A percentile compares a stretch with the other conserved stretches of the same genome.
These are phyloP conservation scores for Eleginops maclovinus DNA, from an alignment of 2,113 vertebrate species.

Conservation along the genomic window DNA sequence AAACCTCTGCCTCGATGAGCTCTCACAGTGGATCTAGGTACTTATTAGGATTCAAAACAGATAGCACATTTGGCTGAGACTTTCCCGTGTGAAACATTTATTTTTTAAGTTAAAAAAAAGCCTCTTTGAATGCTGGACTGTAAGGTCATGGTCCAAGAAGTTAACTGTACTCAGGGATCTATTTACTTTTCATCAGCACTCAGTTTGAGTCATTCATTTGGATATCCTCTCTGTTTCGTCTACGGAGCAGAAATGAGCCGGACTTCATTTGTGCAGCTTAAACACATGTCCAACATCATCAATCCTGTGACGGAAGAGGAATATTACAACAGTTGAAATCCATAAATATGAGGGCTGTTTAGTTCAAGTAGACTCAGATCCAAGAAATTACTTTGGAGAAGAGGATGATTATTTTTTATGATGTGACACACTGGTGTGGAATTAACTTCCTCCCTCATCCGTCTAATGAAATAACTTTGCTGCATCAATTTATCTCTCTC, in stretches of 20 bases:
- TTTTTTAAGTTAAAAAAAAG: neutral
- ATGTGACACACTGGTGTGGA: slow-evolving; percentile 24
- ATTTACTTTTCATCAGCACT: slow-evolving; percentile 42
- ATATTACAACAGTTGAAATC: slow-evolving; percentile 13
- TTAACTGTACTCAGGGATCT: slow-evolving; percentile 28
- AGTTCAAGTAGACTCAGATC: slow-evolving; percentile 39
- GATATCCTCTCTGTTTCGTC: slow-evolving; percentile 19
- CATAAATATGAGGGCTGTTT: slow-evolving; percentile 32
- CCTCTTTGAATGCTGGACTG: neutral
- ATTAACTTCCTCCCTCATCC: slow-evolving; percentile 34
- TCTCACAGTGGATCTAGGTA: slow-evolving; percentile 3
- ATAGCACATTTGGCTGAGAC: neutral
- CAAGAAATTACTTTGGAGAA: slow-evolving; percentile 35
- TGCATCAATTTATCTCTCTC: slow-evolving; percentile 24
- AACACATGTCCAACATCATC: slow-evolving; percentile 43
- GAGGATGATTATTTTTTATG: slow-evolving; percentile 42
- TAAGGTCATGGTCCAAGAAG: slow-evolving; percentile 14
- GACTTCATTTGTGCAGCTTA: slow-evolving; percentile 46
- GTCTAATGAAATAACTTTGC: slow-evolving; percentile 29
- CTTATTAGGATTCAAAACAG: slow-evolving; percentile 3
- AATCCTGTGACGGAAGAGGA: slow-evolving; percentile 1
- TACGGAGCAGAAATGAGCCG: slow-evolving; percentile 27
- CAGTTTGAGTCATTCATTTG: slow-evolving; percentile 29
- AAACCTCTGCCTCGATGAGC: neutral
- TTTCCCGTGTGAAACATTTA: neutral